Evolutionary conservation across 1,140 invertebrate genomes (phyloP).

Genomic region (Drosophila arawakana): DNA sequence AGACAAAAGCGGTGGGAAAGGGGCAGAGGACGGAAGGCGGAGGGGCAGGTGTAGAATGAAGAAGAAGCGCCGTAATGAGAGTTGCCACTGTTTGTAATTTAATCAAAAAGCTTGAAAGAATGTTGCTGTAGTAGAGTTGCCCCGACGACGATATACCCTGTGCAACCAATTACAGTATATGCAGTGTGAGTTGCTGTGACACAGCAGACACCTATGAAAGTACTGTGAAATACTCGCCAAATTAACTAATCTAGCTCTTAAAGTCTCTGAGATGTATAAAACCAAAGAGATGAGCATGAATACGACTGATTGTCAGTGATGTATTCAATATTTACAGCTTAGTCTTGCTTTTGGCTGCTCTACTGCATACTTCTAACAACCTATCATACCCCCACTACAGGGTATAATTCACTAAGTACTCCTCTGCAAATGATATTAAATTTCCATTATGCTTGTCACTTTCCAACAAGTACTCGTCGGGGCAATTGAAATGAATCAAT

Average conservation of each 20-base stretch:
- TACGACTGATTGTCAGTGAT: too few species aligned
- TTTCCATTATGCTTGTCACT: constrained; percentile 51
- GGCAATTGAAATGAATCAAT: constrained; percentile 52
- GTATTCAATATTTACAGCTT: too few species aligned
- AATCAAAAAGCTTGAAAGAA: constrained; percentile 33
- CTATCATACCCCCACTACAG: too few species aligned
- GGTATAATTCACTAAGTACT: too few species aligned
- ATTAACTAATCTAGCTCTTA: too few species aligned
- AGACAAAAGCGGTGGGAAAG: constrained; percentile 58
- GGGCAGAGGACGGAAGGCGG: neutral
- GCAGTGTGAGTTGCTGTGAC: neutral
- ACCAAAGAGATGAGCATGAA: too few species aligned
- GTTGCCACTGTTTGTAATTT: constrained; percentile 49
- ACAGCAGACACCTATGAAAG: neutral
- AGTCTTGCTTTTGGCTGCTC: too few species aligned
- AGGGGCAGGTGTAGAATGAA: neutral
- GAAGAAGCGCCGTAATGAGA: neutral
- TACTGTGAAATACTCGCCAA: too few species aligned
- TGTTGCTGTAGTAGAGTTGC: too few species aligned
- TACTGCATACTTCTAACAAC: too few species aligned
- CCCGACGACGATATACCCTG: too few species aligned
- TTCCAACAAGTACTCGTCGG: constrained; percentile 10
- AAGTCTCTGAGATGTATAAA: neutral
- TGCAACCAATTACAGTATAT: too few species aligned
- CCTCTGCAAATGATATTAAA: constrained; percentile 35